These are phyloP conservation scores for Dinomys branickii DNA, from an alignment of 2,113 vertebrate species.

Conservation along the genomic window DNA sequence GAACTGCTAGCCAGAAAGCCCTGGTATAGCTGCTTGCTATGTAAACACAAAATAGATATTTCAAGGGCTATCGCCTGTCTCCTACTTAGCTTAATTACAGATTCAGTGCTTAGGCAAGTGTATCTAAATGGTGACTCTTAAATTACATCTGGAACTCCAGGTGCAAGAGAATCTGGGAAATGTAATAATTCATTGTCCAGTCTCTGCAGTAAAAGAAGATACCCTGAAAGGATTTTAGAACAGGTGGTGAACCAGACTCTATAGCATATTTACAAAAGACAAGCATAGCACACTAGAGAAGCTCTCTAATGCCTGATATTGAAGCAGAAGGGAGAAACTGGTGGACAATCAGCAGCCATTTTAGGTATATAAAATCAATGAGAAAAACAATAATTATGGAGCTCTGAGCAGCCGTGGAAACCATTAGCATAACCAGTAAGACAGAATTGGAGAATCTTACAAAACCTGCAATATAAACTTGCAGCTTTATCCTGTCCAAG, in stretches of 20 bases:
- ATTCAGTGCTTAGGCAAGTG: neutral
- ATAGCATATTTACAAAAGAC: neutral
- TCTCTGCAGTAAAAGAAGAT: neutral
- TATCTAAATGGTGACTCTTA: neutral
- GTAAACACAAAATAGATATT: neutral
- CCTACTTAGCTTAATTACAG: slow-evolving; percentile 39
- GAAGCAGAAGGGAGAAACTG: neutral
- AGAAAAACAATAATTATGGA: slow-evolving; percentile 1
- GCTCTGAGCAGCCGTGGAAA: neutral
- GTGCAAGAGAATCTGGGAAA: neutral
- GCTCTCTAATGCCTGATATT: neutral
- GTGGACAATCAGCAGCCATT: neutral
- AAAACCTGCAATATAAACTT: neutral
- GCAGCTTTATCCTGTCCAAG: slow-evolving; percentile 13
- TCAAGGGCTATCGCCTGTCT: neutral
- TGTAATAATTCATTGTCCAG: neutral
- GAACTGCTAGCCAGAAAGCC: no score
- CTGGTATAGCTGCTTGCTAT: neutral
- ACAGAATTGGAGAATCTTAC: neutral
- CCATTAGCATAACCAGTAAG: slow-evolving; percentile 29
- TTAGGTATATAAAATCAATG: neutral
- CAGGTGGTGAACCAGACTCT: neutral
- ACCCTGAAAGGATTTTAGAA: neutral
- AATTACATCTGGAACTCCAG: slow-evolving; percentile 26
- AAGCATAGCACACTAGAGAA: neutral